These are phyloP conservation scores for Drosophila elegans DNA, from an alignment of 1,140 invertebrate species.

Conservation along the genomic window DNA sequence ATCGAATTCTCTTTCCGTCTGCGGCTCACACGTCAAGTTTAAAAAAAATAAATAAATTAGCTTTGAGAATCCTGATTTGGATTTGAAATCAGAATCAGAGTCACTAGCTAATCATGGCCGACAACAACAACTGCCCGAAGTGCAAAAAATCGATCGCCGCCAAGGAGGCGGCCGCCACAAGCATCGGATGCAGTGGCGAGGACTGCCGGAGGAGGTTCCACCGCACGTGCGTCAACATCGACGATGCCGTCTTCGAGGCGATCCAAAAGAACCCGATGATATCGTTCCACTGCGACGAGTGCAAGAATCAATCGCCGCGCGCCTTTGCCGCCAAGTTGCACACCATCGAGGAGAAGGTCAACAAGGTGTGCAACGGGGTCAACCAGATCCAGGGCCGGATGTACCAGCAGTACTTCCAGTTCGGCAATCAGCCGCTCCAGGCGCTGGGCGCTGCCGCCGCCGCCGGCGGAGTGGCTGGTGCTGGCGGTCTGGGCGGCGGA, in stretches of 20 bases:
- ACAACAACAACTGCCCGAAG: slow-evolving; percentile 82
- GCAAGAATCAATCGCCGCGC: slow-evolving; percentile 78
- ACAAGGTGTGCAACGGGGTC: slow-evolving; percentile 80
- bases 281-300: slow-evolving; percentile 81
- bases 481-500: slow-evolving; percentile 36
- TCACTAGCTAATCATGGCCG: slow-evolving; percentile 59
- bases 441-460: slow-evolving; percentile 45
- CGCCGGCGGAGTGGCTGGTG: slow-evolving; percentile 1
- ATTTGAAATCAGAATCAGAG: not conserved
- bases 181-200: slow-evolving; percentile 77
- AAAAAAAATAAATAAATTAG: slow-evolving; percentile 5
- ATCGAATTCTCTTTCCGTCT: slow-evolving; percentile 40
- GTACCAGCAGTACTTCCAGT: slow-evolving; percentile 84
- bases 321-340: slow-evolving; percentile 70
- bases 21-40: slow-evolving; percentile 10
- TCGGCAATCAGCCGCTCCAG: slow-evolving; percentile 73
- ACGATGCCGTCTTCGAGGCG: slow-evolving; percentile 76
- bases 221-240: slow-evolving; percentile 79
- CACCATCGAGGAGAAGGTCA: slow-evolving; percentile 82
- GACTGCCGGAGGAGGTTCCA: slow-evolving; percentile 81
- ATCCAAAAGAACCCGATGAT: slow-evolving; percentile 81
- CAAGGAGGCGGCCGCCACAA: slow-evolving; percentile 72
- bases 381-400: slow-evolving; percentile 83
- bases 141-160: slow-evolving; percentile 82
- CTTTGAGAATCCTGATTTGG: not conserved